phyloP scores from a whole-genome alignment of 2,888 invertebrate genomes.

The Falcaria lacertinaria region DNA sequence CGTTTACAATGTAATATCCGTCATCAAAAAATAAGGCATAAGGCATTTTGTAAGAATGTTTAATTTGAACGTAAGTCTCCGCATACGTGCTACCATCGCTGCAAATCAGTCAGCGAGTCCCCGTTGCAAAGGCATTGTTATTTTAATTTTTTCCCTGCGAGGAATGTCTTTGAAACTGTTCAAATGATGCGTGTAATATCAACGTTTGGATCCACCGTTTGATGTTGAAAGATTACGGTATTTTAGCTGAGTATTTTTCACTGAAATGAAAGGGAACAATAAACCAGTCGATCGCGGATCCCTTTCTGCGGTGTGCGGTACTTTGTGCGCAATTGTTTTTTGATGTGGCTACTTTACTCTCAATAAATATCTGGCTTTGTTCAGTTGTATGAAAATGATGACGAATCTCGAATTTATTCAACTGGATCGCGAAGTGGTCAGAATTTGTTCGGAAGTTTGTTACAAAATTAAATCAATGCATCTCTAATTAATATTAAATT shows the following conservation, averaged over 20 bases:
- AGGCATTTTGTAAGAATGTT: constrained; percentile 48
- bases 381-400: constrained; percentile 11
- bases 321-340: constrained; percentile 44
- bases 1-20: constrained; percentile 3
- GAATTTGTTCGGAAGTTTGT: too few relatives aligned
- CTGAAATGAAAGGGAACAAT: constrained; percentile 56
- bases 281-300: constrained; percentile 51
- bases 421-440: too few relatives aligned
- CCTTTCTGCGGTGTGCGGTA: constrained; percentile 50
- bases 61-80: constrained; percentile 51
- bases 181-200: constrained; percentile 78
- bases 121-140: constrained; percentile 64
- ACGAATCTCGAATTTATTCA: background rate
- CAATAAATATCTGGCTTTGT: constrained; percentile 24
- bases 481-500: too few relatives aligned
- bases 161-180: constrained; percentile 77
- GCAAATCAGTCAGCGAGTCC: constrained; percentile 47
- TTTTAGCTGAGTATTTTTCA: constrained; percentile 68
- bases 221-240: constrained; percentile 72
- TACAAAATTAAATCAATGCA: too few relatives aligned
- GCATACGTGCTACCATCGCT: constrained; percentile 22
- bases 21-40: constrained; percentile 12
- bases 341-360: constrained; percentile 45
- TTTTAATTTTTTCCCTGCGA: constrained; percentile 70
- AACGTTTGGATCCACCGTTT: constrained; percentile 64